Conservation (phyloP, 2,888 invertebrate species). For the Ophion costatus region DNA sequence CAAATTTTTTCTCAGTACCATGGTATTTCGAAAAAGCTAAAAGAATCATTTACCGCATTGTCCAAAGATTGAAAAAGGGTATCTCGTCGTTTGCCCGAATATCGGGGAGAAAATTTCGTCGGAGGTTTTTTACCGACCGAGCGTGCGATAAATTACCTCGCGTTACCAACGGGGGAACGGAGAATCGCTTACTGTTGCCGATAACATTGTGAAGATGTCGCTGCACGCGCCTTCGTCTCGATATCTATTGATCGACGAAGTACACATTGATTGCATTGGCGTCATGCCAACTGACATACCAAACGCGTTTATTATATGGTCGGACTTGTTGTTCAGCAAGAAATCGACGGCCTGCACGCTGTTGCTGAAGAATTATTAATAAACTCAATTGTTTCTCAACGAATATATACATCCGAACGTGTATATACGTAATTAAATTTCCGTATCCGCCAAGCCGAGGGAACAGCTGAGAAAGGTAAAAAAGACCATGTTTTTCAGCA, state of each 20-base stretch:
- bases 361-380: not conserved
- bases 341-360: not conserved
- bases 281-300: conserved; percentile 1
- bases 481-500: not conserved
- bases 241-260: conserved; percentile 29
- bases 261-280: not conserved
- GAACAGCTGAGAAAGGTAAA: conserved; percentile 36
- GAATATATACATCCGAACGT: too few relatives aligned
- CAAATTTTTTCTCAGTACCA: not conserved
- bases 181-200: not conserved
- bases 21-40: too few relatives aligned
- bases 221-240: conserved; percentile 12
- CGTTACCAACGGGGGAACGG: not conserved
- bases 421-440: not conserved
- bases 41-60: too few relatives aligned
- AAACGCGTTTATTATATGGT: too few relatives aligned
- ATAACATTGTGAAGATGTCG: conserved; percentile 34
- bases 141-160: not conserved
- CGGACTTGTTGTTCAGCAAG: not conserved
- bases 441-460: not conserved
- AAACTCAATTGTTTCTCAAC: too few relatives aligned
- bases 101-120: too few relatives aligned
- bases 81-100: too few relatives aligned
- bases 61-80: too few relatives aligned
- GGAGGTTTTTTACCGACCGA: too few relatives aligned